Base-by-base conservation (phyloP, 2,888 invertebrate species). In the Omphaloscelis lunosa region DNA sequence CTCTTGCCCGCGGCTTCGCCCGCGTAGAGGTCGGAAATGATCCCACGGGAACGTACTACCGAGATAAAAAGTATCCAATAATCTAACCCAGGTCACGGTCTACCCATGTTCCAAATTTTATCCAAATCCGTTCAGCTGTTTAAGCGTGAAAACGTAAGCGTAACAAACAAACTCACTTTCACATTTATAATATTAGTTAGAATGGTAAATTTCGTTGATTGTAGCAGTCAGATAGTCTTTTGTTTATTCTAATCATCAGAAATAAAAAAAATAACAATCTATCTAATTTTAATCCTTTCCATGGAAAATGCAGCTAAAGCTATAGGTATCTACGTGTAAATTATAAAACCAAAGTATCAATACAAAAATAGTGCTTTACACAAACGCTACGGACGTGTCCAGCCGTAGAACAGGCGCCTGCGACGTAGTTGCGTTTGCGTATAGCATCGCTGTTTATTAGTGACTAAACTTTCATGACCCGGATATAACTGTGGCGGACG, bases 381-480 rank as follows among this genome's bases (percentile, higher is more conserved):
- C 11, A 41, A 41, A 12, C 41, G 41, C 12, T 41, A 27, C 29
- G 15, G 39, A 23, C 20, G 27, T 29, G 65, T 74, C 9, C 80
- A 29, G 29, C n/a, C 12, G 51, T 45, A 17, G 27, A 23, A 3
- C 72, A 17, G 65, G 51, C 29, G 34, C 59, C 45, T 29, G 58
- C 51, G 27, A 59, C 68, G n/a, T 58, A 63, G 41, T 68, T 63
- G 78, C n/a, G 45, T 34, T 71, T 71, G 62, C n/a, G 39, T 34
- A n/a, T n/a, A 29, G 29, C 53, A 9, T 62, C 34, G 39, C 39
- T 65, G 34, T 86, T 75, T 83, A 77, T 82, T 81, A 72, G 76
- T 61, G 53, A 75, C 17, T 73, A 61, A 71, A 85, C 78, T 79
- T 84, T 72, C 59, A 84, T 72, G 66, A 66, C 29, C 23, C 67